These are phyloP conservation scores for Gorsachius goisagi DNA, from an alignment of 2,113 vertebrate genomes.

Conservation along the genomic window DNA sequence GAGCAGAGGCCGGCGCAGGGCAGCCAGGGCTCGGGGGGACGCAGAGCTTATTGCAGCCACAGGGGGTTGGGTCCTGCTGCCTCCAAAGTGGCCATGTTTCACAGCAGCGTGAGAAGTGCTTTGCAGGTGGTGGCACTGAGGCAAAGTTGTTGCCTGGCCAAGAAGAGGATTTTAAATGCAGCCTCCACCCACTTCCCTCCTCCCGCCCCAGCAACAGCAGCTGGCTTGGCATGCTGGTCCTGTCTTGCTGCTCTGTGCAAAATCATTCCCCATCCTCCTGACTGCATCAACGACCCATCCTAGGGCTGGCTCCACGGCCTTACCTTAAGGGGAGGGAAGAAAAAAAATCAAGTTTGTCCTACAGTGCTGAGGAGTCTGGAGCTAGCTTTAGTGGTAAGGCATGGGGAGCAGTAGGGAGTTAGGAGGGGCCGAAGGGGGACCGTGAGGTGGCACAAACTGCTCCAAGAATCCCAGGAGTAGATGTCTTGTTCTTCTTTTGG, in stretches of 20 bases:
- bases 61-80: neutral
- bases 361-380: neutral
- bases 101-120: neutral
- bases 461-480: neutral
- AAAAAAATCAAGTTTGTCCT: neutral
- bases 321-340: fast-evolving
- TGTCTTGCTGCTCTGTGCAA: neutral
- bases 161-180: neutral
- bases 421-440: fast-evolving
- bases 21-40: fast-evolving
- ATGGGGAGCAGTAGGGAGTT: neutral
- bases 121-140: neutral
- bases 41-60: fast-evolving
- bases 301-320: fast-evolving
- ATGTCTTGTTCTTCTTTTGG: neutral
- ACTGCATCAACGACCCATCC: neutral
- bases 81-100: neutral
- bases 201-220: neutral
- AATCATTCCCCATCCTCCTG: neutral
- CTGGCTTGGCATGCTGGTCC: fast-evolving
- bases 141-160: neutral
- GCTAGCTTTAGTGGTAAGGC: neutral
- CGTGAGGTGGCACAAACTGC: neutral
- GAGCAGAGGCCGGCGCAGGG: fast-evolving
- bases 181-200: neutral